These are phyloP conservation scores for Chorisops tibialis DNA, from an alignment of 2,888 invertebrate genomes.

Conservation along the genomic window DNA sequence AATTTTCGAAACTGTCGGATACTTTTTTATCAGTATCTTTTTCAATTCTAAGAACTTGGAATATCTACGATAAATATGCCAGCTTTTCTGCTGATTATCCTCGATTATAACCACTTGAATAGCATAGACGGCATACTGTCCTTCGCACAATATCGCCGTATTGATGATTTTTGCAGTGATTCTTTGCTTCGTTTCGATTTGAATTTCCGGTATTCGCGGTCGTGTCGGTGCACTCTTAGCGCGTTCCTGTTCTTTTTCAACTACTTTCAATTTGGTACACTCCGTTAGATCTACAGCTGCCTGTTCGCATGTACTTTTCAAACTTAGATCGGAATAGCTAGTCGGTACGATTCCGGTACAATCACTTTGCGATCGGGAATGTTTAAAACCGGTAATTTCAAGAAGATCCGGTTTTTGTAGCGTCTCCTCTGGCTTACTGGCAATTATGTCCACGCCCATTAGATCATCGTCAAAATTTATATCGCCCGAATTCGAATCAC, in stretches of 20 bases:
- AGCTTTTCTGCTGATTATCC: constrained; percentile 69
- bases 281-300: constrained; percentile 5
- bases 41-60: constrained; percentile 91
- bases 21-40: constrained; percentile 60
- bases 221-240: constrained; percentile 32
- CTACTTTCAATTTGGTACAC: background rate
- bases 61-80: constrained; percentile 90
- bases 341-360: constrained; percentile 34
- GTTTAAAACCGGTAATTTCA: constrained; percentile 32
- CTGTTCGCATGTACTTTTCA: constrained; percentile 3
- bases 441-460: constrained; percentile 14
- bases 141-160: constrained; percentile 61
- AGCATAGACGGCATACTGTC: constrained; percentile 85
- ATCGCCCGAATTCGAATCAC: constrained; percentile 36
- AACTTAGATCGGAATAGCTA: constrained; percentile 26
- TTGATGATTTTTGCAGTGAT: constrained; percentile 37
- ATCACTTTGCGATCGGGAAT: constrained; percentile 38
- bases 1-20: constrained; percentile 71
- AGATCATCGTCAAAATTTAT: constrained; percentile 35
- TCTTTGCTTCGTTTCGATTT: constrained; percentile 27
- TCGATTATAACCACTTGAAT: constrained; percentile 69
- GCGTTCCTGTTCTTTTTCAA: constrained; percentile 20
- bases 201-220: constrained; percentile 23
- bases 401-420: constrained; percentile 28
- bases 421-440: constrained; percentile 5